Percentiles rank a stretch among this genome's conserved stretches.
Evolutionary conservation across 2,113 vertebrate genomes (phyloP).

Genomic region (Lepisosteus oculatus): DNA sequence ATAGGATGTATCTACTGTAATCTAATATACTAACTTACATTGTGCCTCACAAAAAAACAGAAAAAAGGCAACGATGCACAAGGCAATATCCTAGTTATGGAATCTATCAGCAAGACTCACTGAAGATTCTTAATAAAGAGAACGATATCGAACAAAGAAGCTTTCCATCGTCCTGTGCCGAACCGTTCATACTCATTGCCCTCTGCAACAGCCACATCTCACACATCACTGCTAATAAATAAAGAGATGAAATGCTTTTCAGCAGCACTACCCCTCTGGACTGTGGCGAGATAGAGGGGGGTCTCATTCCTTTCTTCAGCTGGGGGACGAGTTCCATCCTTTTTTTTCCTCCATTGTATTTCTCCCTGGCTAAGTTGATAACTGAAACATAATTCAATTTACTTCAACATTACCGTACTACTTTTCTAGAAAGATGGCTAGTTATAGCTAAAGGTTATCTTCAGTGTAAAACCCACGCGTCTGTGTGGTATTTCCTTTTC

Average conservation of each 20-base stretch:
- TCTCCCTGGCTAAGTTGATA: slow-evolving; percentile 30
- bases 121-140: neutral
- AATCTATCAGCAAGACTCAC: slow-evolving; percentile 10
- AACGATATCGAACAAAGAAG: neutral
- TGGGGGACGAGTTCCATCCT: neutral
- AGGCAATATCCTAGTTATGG: slow-evolving; percentile 3
- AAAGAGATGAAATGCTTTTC: slow-evolving; percentile 14
- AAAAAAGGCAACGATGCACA: slow-evolving; percentile 14
- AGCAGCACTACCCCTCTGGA: neutral
- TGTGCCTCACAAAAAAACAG: neutral
- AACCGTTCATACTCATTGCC: neutral
- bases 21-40: neutral
- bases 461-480: slow-evolving; percentile 47
- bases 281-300: neutral
- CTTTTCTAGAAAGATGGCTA: slow-evolving; percentile 58
- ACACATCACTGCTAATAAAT: slow-evolving; percentile 22
- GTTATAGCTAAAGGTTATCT: slow-evolving; percentile 59
- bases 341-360: slow-evolving; percentile 3
- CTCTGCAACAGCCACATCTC: slow-evolving; percentile 17
- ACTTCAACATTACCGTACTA: slow-evolving; percentile 30
- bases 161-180: neutral
- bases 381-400: slow-evolving; percentile 34
- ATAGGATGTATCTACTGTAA: slow-evolving; percentile 1
- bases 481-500: slow-evolving; percentile 33
- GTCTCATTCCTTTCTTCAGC: neutral